Base-by-base conservation (phyloP, 2,797 vertebrate genomes). In the Hoplostethus atlanticus region DNA sequence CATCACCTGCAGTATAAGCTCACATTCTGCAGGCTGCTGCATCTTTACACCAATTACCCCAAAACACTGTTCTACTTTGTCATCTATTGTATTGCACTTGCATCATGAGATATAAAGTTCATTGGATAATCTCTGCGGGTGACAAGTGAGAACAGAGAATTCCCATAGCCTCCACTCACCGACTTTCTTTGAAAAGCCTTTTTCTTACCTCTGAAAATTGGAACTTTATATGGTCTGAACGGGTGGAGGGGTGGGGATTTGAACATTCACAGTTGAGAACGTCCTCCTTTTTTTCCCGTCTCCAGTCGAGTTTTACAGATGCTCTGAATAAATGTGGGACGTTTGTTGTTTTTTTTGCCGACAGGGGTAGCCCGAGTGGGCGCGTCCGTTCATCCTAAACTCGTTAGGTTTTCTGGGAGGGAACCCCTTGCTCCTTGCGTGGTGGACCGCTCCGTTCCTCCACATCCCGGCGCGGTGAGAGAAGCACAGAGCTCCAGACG, bases 361-460 rank as follows among this genome's bases (percentile, higher is more conserved):
- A 5, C 17, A 2, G 52, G 17, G 7, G 7, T 28, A 0, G 63
- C 2, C 17, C 0, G 11, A 3, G 3, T 10, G 16, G 57, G 46
- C 58, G 31, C 71, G 4, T 28, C 2, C 31, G 53, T 51, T 58
- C 58, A 0, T 0, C 0, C 0, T 3, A 52, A 57, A 34, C 1
- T 0, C 17, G 5, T 0, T 0, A 0, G 7, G 0, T 17, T n/a
- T 4, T 0, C 47, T 15, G 16, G 0, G n/a, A 34, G 15, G 58
- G 38, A 83, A 68, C 86, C 86, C 82, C 89, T 21, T 64, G 68
- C 77, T 74, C 67, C 30, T 44, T 51, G 54, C 13, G 48, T 5
- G 13, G 73, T 94, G 94, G 93, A 92, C 78, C 86, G 84, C 87
- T 89, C 90, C 81, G 73, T 51, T 82, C 84, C 85, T 89, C 81